Evolutionary conservation across 2,113 vertebrate genomes (phyloP), one percentile per base, ranked within the genome.

Genomic region (Silurus meridionalis): DNA sequence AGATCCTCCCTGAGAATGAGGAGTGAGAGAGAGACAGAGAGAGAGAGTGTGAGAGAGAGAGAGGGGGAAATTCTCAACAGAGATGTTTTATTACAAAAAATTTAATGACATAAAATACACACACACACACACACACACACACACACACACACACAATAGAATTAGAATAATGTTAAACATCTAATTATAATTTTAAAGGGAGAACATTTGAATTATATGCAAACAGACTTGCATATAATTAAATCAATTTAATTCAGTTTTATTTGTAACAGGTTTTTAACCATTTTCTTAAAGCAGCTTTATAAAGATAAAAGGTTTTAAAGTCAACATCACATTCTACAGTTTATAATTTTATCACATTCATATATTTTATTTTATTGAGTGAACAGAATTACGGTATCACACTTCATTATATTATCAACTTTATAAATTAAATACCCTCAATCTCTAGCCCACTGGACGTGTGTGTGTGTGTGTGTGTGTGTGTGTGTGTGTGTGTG

Each of bases 381-480:
- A 58, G 53, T 60, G 55, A 80, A 37, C 7, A 37, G 25, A 37
- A 80, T 57, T 25, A 77, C 55, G 23, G 53, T 4, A 80, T 21
- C 21, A 28, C n/a, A 23, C 23, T 77, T 13, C 48, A 52, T 75
- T 23, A 50, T 50, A 52, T 75, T 6, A 53, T n/a, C 50, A 14
- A 55, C 8, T n/a, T 25, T 14, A 77, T 77, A 14, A 77, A 77
- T 15, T 5, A 77, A 25, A 55, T 23, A 10, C 13, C 25, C 37
- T 3, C n/a, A 46, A 69, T 21, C 71, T 74, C 48, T 5, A 52
- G 19, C 8, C n/a, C 23, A 14, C 6, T 55, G 23, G 23, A 15
- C 48, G 7, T 74, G 48, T 74, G 71, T 74, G 48, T 75, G 72
- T 75, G 48, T 75, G 48, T 52, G 72, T 25, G 50, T 77, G 74